phyloP scores from a whole-genome alignment of 2,797 vertebrate genomes.

The Galago senegalensis region DNA sequence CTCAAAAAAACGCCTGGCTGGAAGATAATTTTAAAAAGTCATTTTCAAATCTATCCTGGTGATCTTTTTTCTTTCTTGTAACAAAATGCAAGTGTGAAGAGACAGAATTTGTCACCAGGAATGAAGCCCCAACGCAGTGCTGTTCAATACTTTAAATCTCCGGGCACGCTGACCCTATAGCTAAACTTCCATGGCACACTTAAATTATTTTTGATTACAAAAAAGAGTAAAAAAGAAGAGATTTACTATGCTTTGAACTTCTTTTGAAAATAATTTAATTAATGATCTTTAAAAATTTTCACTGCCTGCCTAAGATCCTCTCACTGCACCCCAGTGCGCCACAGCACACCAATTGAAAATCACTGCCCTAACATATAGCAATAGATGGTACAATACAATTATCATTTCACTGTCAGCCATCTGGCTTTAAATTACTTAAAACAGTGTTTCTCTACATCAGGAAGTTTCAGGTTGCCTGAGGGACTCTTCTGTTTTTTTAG shows the following conservation, averaged over 20 bases:
- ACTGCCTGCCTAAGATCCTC: too few species aligned
- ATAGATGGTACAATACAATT: neutral
- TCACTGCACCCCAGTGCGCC: too few species aligned
- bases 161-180: too few species aligned
- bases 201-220: too few species aligned
- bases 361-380: neutral
- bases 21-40: conserved; percentile 34
- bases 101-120: neutral
- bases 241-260: too few species aligned
- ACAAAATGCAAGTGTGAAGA: neutral
- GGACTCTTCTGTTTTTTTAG: neutral
- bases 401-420: neutral
- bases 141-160: too few species aligned
- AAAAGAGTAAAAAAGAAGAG: too few species aligned
- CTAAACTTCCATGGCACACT: too few species aligned
- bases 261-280: too few species aligned
- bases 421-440: neutral
- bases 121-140: neutral
- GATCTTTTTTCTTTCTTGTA: neutral
- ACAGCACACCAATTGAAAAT: too few species aligned
- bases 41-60: neutral
- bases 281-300: too few species aligned
- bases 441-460: neutral
- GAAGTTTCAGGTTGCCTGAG: neutral
- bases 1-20: neutral